Conservation (phyloP, 2,797 vertebrate species). For the Phrynocephalus vlangalii region DNA sequence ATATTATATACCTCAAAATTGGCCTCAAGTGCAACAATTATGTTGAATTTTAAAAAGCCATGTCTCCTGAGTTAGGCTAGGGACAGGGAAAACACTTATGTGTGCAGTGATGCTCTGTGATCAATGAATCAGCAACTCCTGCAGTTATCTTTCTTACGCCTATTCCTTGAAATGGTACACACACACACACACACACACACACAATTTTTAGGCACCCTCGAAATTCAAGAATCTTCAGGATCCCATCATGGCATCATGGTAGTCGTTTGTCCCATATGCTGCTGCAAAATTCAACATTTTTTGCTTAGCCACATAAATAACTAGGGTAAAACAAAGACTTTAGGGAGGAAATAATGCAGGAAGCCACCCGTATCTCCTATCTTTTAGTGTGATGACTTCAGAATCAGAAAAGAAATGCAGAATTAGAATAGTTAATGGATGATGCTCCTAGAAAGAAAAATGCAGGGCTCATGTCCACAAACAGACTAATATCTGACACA, state of each 20-base stretch:
- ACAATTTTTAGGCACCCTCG: background rate
- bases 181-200: background rate
- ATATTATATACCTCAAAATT: background rate
- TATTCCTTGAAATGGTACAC: background rate
- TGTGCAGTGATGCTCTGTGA: background rate
- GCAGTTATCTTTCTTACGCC: background rate
- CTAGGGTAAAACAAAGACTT: background rate
- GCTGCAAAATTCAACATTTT: background rate
- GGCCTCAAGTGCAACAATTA: background rate
- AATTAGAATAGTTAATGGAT: background rate
- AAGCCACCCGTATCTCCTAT: background rate
- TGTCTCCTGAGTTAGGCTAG: background rate
- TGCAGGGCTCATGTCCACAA: background rate
- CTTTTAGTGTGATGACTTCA: background rate
- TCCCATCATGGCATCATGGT: background rate
- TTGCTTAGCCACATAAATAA: background rate
- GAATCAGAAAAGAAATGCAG: background rate
- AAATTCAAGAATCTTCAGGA: background rate
- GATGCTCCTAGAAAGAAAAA: background rate
- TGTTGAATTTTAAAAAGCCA: background rate
- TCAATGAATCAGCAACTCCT: constrained; percentile 53
- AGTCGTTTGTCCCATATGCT: background rate
- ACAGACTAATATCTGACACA: background rate
- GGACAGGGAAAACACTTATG: background rate
- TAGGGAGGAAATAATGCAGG: background rate